Percentiles rank a stretch among this genome's conserved stretches.
Conservation (phyloP, 2,797 vertebrate species). For the Monodelphis domestica region DNA sequence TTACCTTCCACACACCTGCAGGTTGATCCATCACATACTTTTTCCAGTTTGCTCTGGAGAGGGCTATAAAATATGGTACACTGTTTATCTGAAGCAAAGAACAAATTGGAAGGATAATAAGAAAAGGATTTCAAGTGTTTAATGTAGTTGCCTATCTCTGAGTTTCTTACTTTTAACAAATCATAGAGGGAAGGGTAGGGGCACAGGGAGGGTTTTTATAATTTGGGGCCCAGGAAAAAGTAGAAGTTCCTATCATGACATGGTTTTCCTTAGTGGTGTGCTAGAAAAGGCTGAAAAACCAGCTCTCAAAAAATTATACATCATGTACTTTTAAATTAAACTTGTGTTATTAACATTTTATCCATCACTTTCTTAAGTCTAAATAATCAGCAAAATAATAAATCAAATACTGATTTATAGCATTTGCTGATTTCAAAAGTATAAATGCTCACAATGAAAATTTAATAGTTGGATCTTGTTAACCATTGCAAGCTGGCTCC, state of each 20-base stretch:
- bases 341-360: background rate
- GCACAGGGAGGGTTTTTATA: background rate
- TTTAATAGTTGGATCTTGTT: background rate
- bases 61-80: slow-evolving; percentile 90
- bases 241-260: background rate
- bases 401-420: background rate
- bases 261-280: background rate
- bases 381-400: background rate
- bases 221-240: background rate
- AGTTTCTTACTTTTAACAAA: background rate
- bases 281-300: background rate
- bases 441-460: background rate
- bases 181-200: background rate
- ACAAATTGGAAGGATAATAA: slow-evolving; percentile 25
- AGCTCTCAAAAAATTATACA: background rate
- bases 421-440: background rate
- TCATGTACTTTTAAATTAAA: background rate
- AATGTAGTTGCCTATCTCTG: background rate
- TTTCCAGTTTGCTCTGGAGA: slow-evolving; percentile 86
- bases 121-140: background rate
- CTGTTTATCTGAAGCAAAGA: slow-evolving; percentile 86
- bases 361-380: background rate
- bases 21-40: slow-evolving; percentile 88
- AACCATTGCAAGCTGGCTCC: background rate
- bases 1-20: slow-evolving; percentile 95